A percentile compares a stretch with the other conserved stretches of the same genome.
Conservation (phyloP, 2,113 vertebrate genomes). For the Caranx melampygus region DNA sequence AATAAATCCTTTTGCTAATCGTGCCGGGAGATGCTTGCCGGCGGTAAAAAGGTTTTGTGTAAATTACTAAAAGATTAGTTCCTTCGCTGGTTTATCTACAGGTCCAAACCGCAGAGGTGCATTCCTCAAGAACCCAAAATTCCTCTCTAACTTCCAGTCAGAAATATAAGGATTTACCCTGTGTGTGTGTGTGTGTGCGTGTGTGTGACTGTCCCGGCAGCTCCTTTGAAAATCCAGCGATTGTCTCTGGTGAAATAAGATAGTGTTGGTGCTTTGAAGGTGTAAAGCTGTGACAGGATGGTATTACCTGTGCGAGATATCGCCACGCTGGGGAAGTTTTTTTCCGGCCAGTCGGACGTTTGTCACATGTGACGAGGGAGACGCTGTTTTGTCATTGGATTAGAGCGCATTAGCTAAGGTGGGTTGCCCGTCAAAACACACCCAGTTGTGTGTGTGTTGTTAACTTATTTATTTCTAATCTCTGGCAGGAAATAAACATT, state of each 20-base stretch:
- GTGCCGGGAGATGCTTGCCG: slow-evolving; percentile 74
- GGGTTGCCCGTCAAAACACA: slow-evolving; percentile 68
- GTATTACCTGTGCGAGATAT: slow-evolving; percentile 60
- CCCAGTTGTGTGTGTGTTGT: slow-evolving; percentile 24
- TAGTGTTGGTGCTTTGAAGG: slow-evolving; percentile 75
- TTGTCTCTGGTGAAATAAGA: slow-evolving; percentile 80
- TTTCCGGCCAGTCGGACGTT: slow-evolving; percentile 57
- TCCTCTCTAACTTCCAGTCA: slow-evolving; percentile 63
- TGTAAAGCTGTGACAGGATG: slow-evolving; percentile 64
- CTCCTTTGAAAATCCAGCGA: slow-evolving; percentile 73
- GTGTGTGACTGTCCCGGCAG: slow-evolving; percentile 39
- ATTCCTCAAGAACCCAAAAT: slow-evolving; percentile 70
- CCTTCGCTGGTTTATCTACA: slow-evolving; percentile 78
- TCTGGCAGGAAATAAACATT: slow-evolving; percentile 69
- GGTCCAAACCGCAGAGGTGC: slow-evolving; percentile 72
- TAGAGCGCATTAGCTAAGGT: slow-evolving; percentile 73
- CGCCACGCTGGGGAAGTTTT: slow-evolving; percentile 31
- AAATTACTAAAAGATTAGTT: slow-evolving; percentile 86
- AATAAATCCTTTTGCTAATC: slow-evolving; percentile 85
- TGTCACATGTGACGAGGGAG: slow-evolving; percentile 56
- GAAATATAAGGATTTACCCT: slow-evolving; percentile 61
- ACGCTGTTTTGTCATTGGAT: slow-evolving; percentile 61
- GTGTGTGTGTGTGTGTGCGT: slow-evolving; percentile 1
- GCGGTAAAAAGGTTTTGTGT: slow-evolving; percentile 84
- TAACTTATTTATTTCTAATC: slow-evolving; percentile 57